phyloP scores from a whole-genome alignment of 2,888 invertebrate genomes.

The Chrysomela aeneicollis region DNA sequence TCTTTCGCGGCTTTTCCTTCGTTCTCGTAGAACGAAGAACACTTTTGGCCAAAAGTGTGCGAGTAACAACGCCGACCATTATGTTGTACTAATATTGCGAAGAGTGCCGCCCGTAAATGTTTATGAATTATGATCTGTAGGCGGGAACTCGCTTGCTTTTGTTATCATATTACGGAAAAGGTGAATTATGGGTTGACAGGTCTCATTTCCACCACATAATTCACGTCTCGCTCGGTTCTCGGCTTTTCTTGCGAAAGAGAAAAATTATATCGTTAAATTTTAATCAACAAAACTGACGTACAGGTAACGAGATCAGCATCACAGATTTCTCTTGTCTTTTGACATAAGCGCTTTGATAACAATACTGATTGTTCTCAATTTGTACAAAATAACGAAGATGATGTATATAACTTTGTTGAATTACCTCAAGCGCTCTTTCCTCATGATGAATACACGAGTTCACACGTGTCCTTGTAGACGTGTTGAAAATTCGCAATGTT shows the following conservation, averaged over 20 bases:
- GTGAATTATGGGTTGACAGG: conserved; percentile 40
- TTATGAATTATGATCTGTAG: conserved; percentile 19
- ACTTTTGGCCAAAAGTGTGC: neutral
- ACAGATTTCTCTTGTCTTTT: neutral
- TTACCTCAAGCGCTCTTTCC: too few species aligned
- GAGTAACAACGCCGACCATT: neutral
- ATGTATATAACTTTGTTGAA: too few species aligned
- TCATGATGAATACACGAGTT: too few species aligned
- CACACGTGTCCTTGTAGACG: too few species aligned
- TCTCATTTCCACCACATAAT: conserved; percentile 42
- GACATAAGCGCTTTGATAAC: neutral
- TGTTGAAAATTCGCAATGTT: too few species aligned
- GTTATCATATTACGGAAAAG: conserved; percentile 35
- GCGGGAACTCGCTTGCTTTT: conserved; percentile 28
- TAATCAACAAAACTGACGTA: conserved; percentile 13
- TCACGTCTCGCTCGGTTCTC: conserved; percentile 19
- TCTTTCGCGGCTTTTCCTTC: neutral
- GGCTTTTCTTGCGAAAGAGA: conserved; percentile 8
- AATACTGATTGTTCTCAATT: neutral
- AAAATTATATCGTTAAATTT: conserved; percentile 18
- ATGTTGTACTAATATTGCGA: conserved; percentile 19
- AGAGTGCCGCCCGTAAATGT: conserved; percentile 10
- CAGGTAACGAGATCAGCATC: neutral
- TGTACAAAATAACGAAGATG: too few species aligned
- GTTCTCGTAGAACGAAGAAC: neutral